A percentile compares a stretch with the other conserved stretches of the same genome.
Conservation (phyloP, 1,140 invertebrate genomes). For the Drosophila serrata region DNA sequence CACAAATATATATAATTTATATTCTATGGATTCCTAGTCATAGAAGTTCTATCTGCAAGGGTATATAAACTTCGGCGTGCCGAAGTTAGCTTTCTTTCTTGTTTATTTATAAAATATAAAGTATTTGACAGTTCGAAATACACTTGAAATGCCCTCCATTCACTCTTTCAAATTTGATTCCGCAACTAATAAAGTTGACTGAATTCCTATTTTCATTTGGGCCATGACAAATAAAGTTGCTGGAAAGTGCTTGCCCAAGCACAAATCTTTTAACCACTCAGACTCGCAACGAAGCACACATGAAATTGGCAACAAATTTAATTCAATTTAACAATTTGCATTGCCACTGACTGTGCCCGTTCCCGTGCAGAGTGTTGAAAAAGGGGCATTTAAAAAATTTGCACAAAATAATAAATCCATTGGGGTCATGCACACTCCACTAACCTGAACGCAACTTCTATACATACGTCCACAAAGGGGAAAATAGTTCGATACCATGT, state of each 20-base stretch:
- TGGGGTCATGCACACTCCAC: slow-evolving; percentile 49
- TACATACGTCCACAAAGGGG: slow-evolving; percentile 10
- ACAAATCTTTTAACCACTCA: slow-evolving; percentile 37
- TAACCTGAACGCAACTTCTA: slow-evolving; percentile 36
- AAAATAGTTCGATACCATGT: slow-evolving; percentile 14
- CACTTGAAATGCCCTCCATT: no score
- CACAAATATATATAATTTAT: no score
- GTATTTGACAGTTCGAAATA: no score
- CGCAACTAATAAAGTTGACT: slow-evolving; percentile 11
- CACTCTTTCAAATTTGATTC: background rate
- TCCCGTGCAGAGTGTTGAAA: slow-evolving; percentile 6
- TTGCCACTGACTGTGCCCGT: slow-evolving; percentile 5
- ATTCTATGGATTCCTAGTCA: no score
- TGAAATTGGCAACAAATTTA: slow-evolving; percentile 75
- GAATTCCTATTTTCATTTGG: slow-evolving; percentile 15
- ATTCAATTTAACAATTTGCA: slow-evolving; percentile 74
- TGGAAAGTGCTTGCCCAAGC: slow-evolving; percentile 15
- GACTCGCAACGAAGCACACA: slow-evolving; percentile 3
- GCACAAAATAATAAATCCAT: slow-evolving; percentile 77
- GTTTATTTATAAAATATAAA: no score
- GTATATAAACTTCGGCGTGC: no score
- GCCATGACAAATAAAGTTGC: slow-evolving; percentile 17
- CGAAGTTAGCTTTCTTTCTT: no score
- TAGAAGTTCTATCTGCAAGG: no score
- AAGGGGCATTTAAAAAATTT: slow-evolving; percentile 63